Evolutionary conservation across 1,140 invertebrate genomes (phyloP).

Genomic region (Ceratosolen fusciceps): DNA sequence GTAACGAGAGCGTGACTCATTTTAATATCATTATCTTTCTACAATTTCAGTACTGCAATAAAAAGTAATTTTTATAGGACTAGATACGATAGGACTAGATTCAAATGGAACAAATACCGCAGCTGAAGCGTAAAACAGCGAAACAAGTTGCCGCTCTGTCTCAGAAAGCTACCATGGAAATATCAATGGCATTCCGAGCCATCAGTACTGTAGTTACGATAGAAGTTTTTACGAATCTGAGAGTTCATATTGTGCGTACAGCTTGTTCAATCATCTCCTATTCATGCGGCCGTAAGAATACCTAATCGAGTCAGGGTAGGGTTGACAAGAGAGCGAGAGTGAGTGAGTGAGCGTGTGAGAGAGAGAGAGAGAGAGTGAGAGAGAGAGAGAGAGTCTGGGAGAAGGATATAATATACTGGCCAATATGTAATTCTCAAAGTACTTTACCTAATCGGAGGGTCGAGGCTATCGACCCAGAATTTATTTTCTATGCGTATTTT

Average conservation of each 20-base stretch:
- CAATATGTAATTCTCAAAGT: conserved; percentile 69
- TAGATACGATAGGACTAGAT: conserved; percentile 6
- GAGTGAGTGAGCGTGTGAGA: no score
- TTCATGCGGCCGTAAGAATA: background rate
- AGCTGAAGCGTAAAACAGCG: background rate
- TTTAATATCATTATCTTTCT: conserved; percentile 1
- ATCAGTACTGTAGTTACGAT: conserved; percentile 63
- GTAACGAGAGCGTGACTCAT: background rate
- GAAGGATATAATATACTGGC: background rate
- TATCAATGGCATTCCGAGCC: conserved; percentile 65
- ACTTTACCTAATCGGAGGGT: conserved; percentile 66
- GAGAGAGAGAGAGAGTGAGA: no score
- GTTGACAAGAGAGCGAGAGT: no score
- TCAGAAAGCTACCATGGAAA: conserved; percentile 60
- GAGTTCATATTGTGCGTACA: conserved; percentile 49
- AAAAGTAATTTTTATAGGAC: conserved; percentile 34
- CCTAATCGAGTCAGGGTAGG: no score
- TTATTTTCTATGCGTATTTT: conserved; percentile 37
- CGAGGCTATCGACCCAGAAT: conserved; percentile 64
- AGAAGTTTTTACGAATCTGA: conserved; percentile 65
- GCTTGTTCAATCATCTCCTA: background rate
- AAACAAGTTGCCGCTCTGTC: background rate
- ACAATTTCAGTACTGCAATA: conserved; percentile 33
- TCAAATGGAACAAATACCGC: background rate
- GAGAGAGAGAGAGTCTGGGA: no score